Conservation (phyloP, 2,797 vertebrate species). For the Manis pentadactyla region DNA sequence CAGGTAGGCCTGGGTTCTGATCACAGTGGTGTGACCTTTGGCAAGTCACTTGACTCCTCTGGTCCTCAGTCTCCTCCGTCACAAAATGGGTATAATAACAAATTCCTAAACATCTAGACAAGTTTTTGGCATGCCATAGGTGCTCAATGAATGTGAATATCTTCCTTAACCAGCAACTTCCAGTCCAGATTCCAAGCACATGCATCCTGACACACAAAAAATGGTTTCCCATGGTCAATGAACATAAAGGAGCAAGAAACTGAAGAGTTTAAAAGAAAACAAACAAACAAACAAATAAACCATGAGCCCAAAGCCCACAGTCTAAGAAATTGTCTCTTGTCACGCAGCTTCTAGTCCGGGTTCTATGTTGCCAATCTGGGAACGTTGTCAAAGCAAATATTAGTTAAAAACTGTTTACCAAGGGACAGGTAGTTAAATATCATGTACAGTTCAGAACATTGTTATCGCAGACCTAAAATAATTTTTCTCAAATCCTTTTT, state of each 20-base stretch:
- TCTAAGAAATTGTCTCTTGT: constrained; percentile 68
- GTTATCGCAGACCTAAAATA: constrained; percentile 65
- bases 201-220: background rate
- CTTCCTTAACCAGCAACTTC: background rate
- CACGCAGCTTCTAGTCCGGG: constrained; percentile 72
- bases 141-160: background rate
- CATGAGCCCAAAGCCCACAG: background rate
- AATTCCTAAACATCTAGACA: background rate
- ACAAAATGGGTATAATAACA: background rate
- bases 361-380: constrained; percentile 79
- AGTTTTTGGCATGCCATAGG: background rate
- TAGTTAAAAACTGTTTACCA: constrained; percentile 84
- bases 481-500: constrained; percentile 61
- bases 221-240: background rate
- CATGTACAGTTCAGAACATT: constrained; percentile 75
- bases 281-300: constrained; percentile 61
- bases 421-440: constrained; percentile 84
- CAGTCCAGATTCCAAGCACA: background rate
- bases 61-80: background rate
- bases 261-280: constrained; percentile 68
- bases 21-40: background rate
- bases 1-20: background rate
- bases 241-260: constrained; percentile 19
- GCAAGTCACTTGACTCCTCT: background rate
- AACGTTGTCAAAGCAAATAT: constrained; percentile 85